Evolutionary conservation across 1,140 invertebrate genomes (phyloP).

Genomic region (Penaeus japonicus): DNA sequence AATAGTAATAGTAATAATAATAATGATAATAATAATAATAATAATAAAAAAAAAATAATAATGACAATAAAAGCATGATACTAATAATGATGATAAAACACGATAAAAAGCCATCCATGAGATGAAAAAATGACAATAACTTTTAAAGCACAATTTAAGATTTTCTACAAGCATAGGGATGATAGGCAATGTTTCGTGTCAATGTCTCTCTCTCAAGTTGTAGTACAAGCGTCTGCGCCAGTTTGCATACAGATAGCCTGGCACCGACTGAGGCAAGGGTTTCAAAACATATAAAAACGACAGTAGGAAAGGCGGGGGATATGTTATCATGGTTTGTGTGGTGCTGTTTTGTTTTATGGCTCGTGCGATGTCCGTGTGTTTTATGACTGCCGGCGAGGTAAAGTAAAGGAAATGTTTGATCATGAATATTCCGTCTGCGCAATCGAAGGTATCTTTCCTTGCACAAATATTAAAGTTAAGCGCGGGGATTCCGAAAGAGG

Average conservation of each 20-base stretch:
- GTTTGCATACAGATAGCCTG: constrained; percentile 37
- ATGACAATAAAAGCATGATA: too few relatives aligned
- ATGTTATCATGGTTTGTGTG: background rate
- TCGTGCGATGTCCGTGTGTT: background rate
- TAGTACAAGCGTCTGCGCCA: constrained; percentile 11
- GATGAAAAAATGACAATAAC: background rate
- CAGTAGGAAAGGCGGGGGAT: background rate
- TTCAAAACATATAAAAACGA: constrained; percentile 24
- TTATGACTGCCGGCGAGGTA: too few relatives aligned
- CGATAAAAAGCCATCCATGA: background rate
- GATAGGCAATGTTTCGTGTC: constrained; percentile 6
- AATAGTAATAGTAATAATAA: too few relatives aligned
- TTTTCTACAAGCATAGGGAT: background rate
- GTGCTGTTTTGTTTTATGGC: constrained; percentile 25
- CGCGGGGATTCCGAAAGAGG: too few relatives aligned
- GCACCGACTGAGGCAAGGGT: background rate
- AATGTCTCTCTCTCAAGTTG: constrained; percentile 10
- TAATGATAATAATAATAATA: too few relatives aligned
- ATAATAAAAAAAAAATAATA: too few relatives aligned
- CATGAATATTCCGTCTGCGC: too few relatives aligned
- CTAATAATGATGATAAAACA: constrained; percentile 10
- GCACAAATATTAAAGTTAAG: too few relatives aligned
- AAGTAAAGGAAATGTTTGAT: too few relatives aligned
- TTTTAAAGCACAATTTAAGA: background rate
- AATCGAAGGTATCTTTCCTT: too few relatives aligned